Evolutionary conservation across 2,888 invertebrate species (phyloP).

Genomic region (Platycheirus rosarum): DNA sequence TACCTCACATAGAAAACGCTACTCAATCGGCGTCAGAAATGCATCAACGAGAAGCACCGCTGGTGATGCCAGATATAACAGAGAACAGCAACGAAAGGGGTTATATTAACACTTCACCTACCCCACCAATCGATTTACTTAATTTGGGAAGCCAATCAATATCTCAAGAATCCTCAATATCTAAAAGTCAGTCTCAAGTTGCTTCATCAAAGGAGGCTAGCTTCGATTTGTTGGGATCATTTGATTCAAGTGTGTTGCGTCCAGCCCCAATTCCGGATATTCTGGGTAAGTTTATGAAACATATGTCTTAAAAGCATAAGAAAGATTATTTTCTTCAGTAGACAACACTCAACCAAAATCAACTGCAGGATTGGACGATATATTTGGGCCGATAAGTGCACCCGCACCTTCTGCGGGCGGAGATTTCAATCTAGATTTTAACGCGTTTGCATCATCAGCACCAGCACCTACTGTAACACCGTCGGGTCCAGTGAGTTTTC

Average conservation of each 20-base stretch:
- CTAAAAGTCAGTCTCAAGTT: constrained; percentile 78
- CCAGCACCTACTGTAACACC: constrained; percentile 65
- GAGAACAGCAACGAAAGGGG: constrained; percentile 77
- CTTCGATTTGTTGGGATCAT: constrained; percentile 85
- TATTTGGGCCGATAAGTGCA: constrained; percentile 84
- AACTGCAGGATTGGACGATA: constrained; percentile 85
- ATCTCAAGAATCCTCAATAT: constrained; percentile 74
- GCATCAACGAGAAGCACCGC: constrained; percentile 75
- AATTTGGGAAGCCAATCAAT: constrained; percentile 82
- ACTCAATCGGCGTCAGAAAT: constrained; percentile 54
- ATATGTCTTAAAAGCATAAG: not conserved
- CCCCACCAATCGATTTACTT: constrained; percentile 84
- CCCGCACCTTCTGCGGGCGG: constrained; percentile 56
- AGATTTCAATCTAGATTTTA: constrained; percentile 77
- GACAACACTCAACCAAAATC: constrained; percentile 77
- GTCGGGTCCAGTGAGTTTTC: constrained; percentile 46
- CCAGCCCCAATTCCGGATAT: constrained; percentile 81
- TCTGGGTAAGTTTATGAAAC: constrained; percentile 69
- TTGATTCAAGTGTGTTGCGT: constrained; percentile 80
- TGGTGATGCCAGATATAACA: constrained; percentile 80
- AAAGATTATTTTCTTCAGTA: constrained; percentile 20
- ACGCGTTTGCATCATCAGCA: constrained; percentile 75
- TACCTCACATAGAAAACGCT: constrained; percentile 64
- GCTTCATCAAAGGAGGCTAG: constrained; percentile 82
- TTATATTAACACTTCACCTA: constrained; percentile 77